phyloP scores from a whole-genome alignment of 2,888 invertebrate species.

The Erebia aethiops region DNA sequence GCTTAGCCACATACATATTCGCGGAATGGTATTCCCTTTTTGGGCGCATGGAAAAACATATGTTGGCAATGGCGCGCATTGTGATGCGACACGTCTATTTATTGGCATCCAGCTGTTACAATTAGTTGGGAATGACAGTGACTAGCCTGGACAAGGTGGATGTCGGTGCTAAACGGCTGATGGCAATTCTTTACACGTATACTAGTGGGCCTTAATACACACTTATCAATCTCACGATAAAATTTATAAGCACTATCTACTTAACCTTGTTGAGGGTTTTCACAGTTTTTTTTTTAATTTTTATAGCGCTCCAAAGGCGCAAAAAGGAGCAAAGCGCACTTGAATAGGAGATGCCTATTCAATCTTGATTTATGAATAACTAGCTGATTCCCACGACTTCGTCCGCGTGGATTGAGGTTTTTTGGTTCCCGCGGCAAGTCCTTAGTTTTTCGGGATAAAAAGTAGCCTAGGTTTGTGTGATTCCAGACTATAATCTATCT shows the following conservation, averaged over 20 bases:
- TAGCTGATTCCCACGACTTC: no score
- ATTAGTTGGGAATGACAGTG: slow-evolving; percentile 14
- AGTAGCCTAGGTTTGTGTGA: no score
- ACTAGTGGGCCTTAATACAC: not conserved
- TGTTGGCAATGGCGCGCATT: slow-evolving; percentile 19
- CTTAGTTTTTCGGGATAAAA: no score
- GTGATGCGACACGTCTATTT: slow-evolving; percentile 26
- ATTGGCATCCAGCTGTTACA: slow-evolving; percentile 23
- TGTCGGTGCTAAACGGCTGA: not conserved
- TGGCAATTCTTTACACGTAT: slow-evolving; percentile 1
- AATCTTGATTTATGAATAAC: no score
- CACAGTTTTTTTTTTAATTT: not conserved
- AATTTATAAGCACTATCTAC: no score
- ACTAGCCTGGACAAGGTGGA: not conserved
- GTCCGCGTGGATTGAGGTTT: no score
- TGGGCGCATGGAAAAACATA: slow-evolving; percentile 22
- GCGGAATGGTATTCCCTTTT: slow-evolving; percentile 13
- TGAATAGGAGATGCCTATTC: no score
- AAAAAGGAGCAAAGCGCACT: no score
- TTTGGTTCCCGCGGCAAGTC: no score
- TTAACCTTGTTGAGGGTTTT: not conserved
- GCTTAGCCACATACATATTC: slow-evolving; percentile 21
- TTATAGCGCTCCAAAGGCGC: no score
- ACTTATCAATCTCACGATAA: not conserved
- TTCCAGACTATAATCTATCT: no score